phyloP scores from a whole-genome alignment of 1,140 invertebrate genomes.

The Trinorchestia longiramus region DNA sequence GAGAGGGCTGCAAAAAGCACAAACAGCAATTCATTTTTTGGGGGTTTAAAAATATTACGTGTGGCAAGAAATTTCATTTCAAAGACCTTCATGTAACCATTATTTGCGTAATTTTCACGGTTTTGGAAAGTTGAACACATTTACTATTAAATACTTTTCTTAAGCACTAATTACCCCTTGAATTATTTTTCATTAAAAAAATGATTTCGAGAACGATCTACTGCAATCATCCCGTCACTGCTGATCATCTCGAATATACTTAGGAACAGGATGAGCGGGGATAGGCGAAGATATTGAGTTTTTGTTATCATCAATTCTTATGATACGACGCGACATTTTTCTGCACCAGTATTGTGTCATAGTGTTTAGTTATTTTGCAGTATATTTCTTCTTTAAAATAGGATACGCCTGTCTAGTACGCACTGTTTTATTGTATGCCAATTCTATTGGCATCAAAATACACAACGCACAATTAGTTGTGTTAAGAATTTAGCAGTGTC shows the following conservation, averaged over 20 bases:
- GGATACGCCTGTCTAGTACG: no score
- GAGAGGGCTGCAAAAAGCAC: neutral
- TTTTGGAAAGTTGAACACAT: neutral
- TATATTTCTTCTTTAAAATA: neutral
- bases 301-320: no score
- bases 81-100: neutral
- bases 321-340: no score
- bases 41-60: neutral
- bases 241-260: no score
- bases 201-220: neutral
- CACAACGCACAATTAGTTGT: neutral
- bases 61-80: neutral
- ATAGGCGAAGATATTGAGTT: no score
- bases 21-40: neutral
- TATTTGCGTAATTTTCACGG: neutral
- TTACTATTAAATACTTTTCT: neutral
- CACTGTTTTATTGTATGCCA: neutral
- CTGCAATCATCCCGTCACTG: no score
- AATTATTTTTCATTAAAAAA: neutral
- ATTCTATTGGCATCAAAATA: neutral
- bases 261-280: no score
- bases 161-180: neutral
- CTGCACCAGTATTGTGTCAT: no score
- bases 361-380: no score
- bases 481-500: neutral